Evolutionary conservation across 1,140 invertebrate species (phyloP).

Genomic region (Apocrypta bakeri): DNA sequence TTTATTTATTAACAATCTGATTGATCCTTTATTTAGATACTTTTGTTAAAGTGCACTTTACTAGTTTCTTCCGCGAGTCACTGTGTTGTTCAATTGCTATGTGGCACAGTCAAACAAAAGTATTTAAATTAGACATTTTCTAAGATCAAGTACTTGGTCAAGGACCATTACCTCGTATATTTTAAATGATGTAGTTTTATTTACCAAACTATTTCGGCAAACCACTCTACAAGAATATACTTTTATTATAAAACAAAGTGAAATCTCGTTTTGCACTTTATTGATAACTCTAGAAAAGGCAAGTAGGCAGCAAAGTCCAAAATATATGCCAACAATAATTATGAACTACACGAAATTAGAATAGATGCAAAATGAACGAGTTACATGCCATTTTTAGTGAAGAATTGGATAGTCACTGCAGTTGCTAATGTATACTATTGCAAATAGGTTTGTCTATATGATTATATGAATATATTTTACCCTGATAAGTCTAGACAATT

Average conservation of each 20-base stretch:
- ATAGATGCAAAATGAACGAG: constrained; percentile 33
- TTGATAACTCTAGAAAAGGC: constrained; percentile 6
- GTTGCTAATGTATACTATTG: constrained; percentile 2
- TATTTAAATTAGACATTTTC: neutral
- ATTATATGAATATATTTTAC: neutral
- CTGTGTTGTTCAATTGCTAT: neutral
- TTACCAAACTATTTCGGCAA: constrained; percentile 7
- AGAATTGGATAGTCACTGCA: neutral
- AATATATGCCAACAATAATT: constrained; percentile 15
- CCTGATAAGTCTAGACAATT: neutral
- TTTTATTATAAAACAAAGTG: neutral
- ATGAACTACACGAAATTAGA: constrained; percentile 21
- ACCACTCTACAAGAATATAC: neutral
- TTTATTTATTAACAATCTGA: neutral
- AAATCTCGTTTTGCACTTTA: neutral
- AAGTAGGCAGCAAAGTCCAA: constrained; percentile 6
- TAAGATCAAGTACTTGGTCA: neutral
- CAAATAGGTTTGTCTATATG: neutral
- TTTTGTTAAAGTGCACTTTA: neutral
- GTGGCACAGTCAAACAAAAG: neutral
- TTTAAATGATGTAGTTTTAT: neutral
- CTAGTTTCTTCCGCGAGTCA: neutral
- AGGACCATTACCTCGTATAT: neutral
- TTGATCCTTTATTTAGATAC: neutral
- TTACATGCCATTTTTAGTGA: constrained; percentile 34